Percentiles rank a stretch among this genome's conserved stretches.
These are phyloP conservation scores for Subacronicta megacephala DNA, from an alignment of 2,888 invertebrate species.

Conservation along the genomic window DNA sequence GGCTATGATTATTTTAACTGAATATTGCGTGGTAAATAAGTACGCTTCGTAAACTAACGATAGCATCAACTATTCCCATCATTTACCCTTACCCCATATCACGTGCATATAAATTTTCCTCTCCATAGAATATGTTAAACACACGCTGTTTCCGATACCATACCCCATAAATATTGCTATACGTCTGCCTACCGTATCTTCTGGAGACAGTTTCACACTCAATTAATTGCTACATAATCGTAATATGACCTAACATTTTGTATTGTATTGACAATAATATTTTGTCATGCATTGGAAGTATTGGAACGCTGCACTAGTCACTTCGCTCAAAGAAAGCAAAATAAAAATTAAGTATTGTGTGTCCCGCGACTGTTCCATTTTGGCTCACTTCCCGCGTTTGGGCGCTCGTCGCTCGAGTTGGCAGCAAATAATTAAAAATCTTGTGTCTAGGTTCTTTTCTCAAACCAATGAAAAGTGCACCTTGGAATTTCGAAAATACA, in stretches of 20 bases:
- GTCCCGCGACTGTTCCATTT: too few species aligned
- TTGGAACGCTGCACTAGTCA: background rate
- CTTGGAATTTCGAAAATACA: constrained; percentile 1
- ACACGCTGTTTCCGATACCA: constrained; percentile 22
- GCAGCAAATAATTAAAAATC: too few species aligned
- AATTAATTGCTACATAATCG: constrained; percentile 36
- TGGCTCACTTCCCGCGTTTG: too few species aligned
- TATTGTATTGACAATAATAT: too few species aligned
- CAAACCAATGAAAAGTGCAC: background rate
- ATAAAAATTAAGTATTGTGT: too few species aligned
- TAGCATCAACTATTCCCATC: constrained; percentile 26
- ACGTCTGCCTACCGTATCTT: constrained; percentile 36
- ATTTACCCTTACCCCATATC: constrained; percentile 17
- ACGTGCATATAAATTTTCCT: constrained; percentile 34
- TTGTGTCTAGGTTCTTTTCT: background rate
- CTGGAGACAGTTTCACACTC: constrained; percentile 53
- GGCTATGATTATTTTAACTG: background rate
- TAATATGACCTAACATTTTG: too few species aligned
- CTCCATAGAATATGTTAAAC: constrained; percentile 45
- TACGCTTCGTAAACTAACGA: constrained; percentile 15
- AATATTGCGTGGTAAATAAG: constrained; percentile 1
- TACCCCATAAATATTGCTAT: constrained; percentile 34
- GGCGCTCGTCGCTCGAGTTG: too few species aligned
- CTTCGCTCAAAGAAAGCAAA: background rate
- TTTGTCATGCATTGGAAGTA: too few species aligned